phyloP scores from a whole-genome alignment of 2,888 invertebrate species.

The Eulithis testata region DNA sequence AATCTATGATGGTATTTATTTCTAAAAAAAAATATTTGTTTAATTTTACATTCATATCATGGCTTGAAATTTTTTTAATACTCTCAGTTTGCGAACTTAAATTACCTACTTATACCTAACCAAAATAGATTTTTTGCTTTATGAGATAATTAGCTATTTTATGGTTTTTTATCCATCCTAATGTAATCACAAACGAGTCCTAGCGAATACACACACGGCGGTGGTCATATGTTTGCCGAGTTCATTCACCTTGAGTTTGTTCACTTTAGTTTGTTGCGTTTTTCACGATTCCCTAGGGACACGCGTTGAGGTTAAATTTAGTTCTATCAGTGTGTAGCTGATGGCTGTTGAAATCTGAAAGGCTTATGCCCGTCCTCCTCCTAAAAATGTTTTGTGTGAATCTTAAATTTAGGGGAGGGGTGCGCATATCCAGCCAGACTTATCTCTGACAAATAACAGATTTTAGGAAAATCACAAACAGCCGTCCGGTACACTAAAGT shows the following conservation, averaged over 20 bases:
- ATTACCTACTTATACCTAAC: not conserved
- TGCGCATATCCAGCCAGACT: not conserved
- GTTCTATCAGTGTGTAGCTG: constrained; percentile 14
- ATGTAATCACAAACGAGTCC: constrained; percentile 69
- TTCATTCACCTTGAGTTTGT: constrained; percentile 76
- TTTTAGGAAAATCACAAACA: not conserved
- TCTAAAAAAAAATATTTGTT: too few species aligned
- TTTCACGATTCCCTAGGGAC: constrained; percentile 41
- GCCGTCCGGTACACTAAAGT: constrained; percentile 24
- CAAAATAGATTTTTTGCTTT: constrained; percentile 35
- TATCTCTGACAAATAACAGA: not conserved
- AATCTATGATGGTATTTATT: not conserved
- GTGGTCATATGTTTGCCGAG: constrained; percentile 83
- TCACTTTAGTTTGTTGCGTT: constrained; percentile 78
- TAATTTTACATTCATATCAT: too few species aligned
- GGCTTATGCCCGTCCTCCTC: not conserved
- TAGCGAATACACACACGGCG: constrained; percentile 84
- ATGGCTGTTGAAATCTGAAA: constrained; percentile 13
- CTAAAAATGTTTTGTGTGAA: too few species aligned
- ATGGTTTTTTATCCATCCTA: constrained; percentile 55
- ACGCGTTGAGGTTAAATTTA: constrained; percentile 32
- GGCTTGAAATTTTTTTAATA: too few species aligned
- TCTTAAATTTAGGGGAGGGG: not conserved
- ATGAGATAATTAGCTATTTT: constrained; percentile 40
- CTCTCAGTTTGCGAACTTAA: too few species aligned